A percentile compares a stretch with the other conserved stretches of the same genome.
Evolutionary conservation across 2,113 vertebrate genomes (phyloP).

Genomic region (Lasiurus borealis): DNA sequence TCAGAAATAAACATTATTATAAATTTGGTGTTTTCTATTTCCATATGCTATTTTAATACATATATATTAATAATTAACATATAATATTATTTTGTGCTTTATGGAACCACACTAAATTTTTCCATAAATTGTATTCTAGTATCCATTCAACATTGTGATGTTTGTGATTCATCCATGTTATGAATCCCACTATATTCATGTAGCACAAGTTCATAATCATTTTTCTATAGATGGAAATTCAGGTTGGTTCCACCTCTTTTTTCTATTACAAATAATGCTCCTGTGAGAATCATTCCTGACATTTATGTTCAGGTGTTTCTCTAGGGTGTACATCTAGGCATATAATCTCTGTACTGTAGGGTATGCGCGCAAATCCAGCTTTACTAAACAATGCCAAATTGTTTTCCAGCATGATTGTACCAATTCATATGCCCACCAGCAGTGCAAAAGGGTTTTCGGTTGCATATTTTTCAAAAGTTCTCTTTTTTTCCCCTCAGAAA

Average conservation of each 20-base stretch:
- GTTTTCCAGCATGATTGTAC: background rate
- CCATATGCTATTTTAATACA: background rate
- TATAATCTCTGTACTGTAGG: background rate
- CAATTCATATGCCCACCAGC: background rate
- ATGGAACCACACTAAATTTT: slow-evolving; percentile 4
- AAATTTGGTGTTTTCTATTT: slow-evolving; percentile 50
- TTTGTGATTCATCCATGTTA: background rate
- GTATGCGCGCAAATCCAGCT: background rate
- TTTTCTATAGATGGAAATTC: background rate
- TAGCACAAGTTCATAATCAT: background rate
- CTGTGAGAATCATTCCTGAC: background rate
- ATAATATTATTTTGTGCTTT: slow-evolving; percentile 16
- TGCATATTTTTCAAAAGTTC: background rate
- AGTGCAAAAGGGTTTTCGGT: background rate
- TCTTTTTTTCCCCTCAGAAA: background rate
- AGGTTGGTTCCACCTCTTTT: background rate
- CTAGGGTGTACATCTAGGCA: background rate
- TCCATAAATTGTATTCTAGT: slow-evolving; percentile 38
- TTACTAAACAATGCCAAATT: slow-evolving; percentile 10
- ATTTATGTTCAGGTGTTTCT: background rate
- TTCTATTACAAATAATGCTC: background rate
- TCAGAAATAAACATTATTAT: slow-evolving; percentile 30
- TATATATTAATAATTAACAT: background rate
- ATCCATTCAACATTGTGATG: background rate
- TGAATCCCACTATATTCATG: background rate